A percentile compares a stretch with the other conserved stretches of the same genome.
Evolutionary conservation across 92 coral and sea anemone genomes (phyloP).

Genomic region (Zoanthus gigantus): DNA sequence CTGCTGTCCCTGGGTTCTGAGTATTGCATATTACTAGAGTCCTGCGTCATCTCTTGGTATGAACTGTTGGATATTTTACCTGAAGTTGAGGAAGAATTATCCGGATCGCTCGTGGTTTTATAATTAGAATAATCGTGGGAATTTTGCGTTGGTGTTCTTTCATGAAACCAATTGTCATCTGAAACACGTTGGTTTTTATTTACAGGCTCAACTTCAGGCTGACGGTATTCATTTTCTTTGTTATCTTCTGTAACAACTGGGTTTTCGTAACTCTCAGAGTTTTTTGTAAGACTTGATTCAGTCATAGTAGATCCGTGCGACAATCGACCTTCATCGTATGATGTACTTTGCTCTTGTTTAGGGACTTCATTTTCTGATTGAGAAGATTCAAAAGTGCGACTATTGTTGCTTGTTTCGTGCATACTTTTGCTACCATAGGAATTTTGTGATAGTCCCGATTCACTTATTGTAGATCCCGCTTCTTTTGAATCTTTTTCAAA

Average conservation of each 20-base stretch:
- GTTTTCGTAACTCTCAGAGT: background rate
- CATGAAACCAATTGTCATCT: background rate
- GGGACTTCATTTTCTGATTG: background rate
- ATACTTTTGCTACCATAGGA: no score
- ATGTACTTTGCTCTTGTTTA: background rate
- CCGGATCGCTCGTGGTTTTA: background rate
- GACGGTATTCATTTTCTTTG: background rate
- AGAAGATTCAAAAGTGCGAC: no score
- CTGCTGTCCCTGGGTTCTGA: background rate
- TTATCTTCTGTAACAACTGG: background rate
- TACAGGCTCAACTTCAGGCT: conserved; percentile 1
- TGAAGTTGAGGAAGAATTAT: background rate
- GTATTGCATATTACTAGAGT: background rate
- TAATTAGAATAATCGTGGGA: background rate
- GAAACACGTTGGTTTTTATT: background rate
- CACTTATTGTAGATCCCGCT: no score
- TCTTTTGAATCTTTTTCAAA: no score
- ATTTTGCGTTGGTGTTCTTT: background rate
- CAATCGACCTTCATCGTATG: background rate
- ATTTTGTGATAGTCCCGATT: no score
- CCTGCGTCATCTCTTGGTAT: background rate
- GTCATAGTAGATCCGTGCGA: background rate
- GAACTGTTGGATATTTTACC: conserved; percentile 4
- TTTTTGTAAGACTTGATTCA: background rate
- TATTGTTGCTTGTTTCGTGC: no score